phyloP scores from a whole-genome alignment of 2,113 vertebrate species.

The Ciconia boyciana region DNA sequence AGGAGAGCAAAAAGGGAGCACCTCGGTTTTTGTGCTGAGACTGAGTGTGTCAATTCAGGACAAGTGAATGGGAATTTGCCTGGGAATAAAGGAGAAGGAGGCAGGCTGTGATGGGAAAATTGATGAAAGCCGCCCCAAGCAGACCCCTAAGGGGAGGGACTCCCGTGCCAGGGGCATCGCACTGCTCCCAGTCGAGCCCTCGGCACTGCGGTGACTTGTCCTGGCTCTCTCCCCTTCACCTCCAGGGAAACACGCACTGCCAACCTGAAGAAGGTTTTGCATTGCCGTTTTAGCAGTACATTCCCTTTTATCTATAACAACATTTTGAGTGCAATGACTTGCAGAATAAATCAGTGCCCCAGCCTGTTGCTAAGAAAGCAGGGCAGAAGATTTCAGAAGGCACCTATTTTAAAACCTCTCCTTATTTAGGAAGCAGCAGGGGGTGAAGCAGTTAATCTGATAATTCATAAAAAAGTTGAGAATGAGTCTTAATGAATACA shows the following conservation, averaged over 20 bases:
- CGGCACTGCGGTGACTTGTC: accelerated
- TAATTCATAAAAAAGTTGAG: not conserved
- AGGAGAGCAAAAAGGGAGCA: not conserved
- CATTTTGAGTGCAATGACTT: not conserved
- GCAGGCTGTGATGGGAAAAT: not conserved
- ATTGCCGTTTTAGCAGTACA: accelerated
- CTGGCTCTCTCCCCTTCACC: not conserved
- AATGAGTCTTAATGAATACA: not conserved
- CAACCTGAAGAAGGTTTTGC: not conserved
- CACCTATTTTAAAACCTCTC: not conserved
- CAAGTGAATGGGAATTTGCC: not conserved
- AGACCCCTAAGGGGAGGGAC: not conserved
- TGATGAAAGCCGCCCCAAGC: not conserved
- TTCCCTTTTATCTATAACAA: not conserved
- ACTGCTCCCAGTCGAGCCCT: not conserved
- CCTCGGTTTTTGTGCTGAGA: not conserved
- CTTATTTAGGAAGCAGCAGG: not conserved
- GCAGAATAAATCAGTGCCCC: not conserved
- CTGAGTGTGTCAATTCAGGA: not conserved
- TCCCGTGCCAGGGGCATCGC: not conserved
- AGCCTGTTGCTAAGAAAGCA: not conserved
- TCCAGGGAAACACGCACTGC: not conserved
- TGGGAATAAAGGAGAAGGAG: not conserved
- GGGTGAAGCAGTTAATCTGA: not conserved
- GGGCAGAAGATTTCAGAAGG: not conserved